Percentiles rank a stretch among this genome's conserved stretches.
Conservation (phyloP, 2,888 invertebrate species). For the Polydrusus cervinus region DNA sequence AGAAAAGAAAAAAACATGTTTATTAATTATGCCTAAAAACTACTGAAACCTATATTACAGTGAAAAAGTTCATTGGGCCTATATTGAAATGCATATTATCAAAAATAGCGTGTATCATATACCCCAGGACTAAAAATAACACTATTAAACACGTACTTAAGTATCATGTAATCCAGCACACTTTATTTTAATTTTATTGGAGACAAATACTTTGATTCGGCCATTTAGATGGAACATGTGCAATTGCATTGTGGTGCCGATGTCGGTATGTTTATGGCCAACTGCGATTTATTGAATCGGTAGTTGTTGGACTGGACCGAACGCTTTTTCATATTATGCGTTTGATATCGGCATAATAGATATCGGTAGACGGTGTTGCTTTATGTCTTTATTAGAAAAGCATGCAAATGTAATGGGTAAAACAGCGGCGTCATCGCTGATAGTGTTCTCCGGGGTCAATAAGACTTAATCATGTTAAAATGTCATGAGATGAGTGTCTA, state of each 20-base stretch:
- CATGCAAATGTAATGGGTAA: slow-evolving; percentile 20
- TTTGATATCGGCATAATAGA: slow-evolving; percentile 41
- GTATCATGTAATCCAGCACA: slow-evolving; percentile 25
- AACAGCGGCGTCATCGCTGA: too few relatives aligned
- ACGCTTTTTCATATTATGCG: slow-evolving; percentile 41
- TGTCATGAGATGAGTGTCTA: too few relatives aligned
- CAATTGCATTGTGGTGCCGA: slow-evolving; percentile 43
- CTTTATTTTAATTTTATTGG: slow-evolving; percentile 26
- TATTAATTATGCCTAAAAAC: too few relatives aligned
- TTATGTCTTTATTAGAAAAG: slow-evolving; percentile 33
- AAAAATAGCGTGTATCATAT: not conserved
- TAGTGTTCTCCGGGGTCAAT: too few relatives aligned
- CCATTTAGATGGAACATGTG: slow-evolving; percentile 47
- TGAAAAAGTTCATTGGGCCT: too few relatives aligned
- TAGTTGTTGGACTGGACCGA: slow-evolving; percentile 32
- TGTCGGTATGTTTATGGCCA: slow-evolving; percentile 33
- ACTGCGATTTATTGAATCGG: slow-evolving; percentile 31
- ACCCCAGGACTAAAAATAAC: slow-evolving; percentile 8
- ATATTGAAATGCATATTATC: too few relatives aligned
- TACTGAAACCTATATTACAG: too few relatives aligned
- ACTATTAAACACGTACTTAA: slow-evolving; percentile 8
- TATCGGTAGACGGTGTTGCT: slow-evolving; percentile 22
- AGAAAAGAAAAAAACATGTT: too few relatives aligned
- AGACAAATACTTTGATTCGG: slow-evolving; percentile 37
- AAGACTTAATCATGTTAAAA: too few relatives aligned